Conservation (phyloP, 2,113 vertebrate genomes). For the Oncorhynchus keta region DNA sequence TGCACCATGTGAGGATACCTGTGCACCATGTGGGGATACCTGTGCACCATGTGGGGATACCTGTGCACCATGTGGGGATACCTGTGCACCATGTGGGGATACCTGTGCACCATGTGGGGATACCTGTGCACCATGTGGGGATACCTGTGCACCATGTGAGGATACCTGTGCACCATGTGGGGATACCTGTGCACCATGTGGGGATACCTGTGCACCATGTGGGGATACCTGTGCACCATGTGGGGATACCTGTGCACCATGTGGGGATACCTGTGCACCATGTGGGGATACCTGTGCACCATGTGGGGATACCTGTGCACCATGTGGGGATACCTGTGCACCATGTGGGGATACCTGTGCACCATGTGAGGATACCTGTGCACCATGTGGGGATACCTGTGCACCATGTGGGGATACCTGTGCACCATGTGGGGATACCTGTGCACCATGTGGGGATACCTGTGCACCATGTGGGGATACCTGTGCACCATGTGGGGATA, state of each 20-base stretch:
- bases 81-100: conserved; percentile 74
- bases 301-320: conserved; percentile 79
- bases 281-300: conserved; percentile 80
- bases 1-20: conserved; percentile 79
- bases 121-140: conserved; percentile 78
- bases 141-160: no score
- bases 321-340: conserved; percentile 30
- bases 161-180: conserved; percentile 74
- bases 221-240: conserved; percentile 22
- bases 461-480: conserved; percentile 57
- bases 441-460: no score
- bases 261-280: conserved; percentile 77
- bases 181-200: conserved; percentile 78
- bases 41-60: conserved; percentile 79
- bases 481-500: conserved; percentile 79
- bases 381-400: conserved; percentile 77
- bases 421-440: conserved; percentile 42
- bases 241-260: no score
- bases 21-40: conserved; percentile 77
- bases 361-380: conserved; percentile 76
- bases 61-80: conserved; percentile 77
- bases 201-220: conserved; percentile 78
- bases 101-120: conserved; percentile 76
- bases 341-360: no score
- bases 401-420: conserved; percentile 77